phyloP scores from a whole-genome alignment of 2,888 invertebrate genomes.

The Nipponacmea schrenckii region DNA sequence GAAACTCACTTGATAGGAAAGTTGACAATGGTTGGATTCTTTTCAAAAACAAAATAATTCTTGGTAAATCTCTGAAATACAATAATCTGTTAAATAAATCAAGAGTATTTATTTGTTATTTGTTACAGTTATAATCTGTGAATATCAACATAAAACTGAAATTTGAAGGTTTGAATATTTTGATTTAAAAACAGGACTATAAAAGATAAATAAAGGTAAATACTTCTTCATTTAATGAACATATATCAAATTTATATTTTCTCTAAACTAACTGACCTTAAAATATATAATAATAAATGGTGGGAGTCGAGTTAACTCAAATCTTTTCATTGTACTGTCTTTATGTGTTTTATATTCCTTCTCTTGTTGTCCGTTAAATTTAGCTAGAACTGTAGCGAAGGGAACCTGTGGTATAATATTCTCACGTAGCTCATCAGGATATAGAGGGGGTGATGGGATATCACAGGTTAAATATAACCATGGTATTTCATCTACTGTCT shows the following conservation, averaged over 20 bases:
- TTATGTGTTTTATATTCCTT: constrained; percentile 99
- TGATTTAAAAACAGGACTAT: no score
- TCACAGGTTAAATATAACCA: constrained; percentile 98
- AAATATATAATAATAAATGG: constrained; percentile 95
- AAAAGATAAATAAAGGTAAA: no score
- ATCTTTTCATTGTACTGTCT: constrained; percentile 96
- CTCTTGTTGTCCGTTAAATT: constrained; percentile 94
- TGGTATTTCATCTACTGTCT: constrained; percentile 84
- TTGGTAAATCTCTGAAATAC: constrained; percentile 86
- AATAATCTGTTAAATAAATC: not conserved
- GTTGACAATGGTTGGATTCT: constrained; percentile 99
- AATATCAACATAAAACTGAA: no score
- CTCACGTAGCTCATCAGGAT: constrained; percentile 96
- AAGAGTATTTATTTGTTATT: no score
- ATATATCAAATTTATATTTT: not conserved
- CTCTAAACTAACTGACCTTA: constrained; percentile 72
- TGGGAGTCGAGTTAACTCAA: constrained; percentile 92
- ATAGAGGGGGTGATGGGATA: constrained; percentile 92
- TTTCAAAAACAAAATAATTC: constrained; percentile 98
- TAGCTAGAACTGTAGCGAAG: constrained; percentile 89
- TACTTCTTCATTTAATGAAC: not conserved
- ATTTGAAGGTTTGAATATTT: no score
- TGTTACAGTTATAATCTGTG: no score
- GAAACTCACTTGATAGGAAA: constrained; percentile 94
- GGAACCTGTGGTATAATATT: constrained; percentile 99